Percentiles rank a stretch among this genome's conserved stretches.
Conservation (phyloP, 1,140 invertebrate species). For the Pseudomyrmex gracilis region DNA sequence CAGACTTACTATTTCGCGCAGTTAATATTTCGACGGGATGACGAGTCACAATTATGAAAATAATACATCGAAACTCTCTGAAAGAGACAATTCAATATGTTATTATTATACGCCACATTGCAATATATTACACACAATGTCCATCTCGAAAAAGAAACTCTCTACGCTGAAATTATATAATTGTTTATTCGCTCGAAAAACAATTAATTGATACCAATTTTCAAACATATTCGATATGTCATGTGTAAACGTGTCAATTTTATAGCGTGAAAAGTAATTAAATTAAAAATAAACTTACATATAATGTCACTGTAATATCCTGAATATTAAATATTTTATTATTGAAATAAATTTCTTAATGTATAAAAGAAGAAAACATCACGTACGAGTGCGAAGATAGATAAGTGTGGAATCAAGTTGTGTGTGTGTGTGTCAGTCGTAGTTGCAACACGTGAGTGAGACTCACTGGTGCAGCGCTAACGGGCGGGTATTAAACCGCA, state of each 20-base stretch:
- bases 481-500: conserved; percentile 69
- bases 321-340: not conserved
- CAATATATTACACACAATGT: not conserved
- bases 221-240: not conserved
- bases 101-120: conserved; percentile 17
- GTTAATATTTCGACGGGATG: conserved; percentile 14
- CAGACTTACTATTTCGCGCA: conserved; percentile 5
- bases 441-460: conserved; percentile 4
- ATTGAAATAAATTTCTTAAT: not conserved
- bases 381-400: not conserved
- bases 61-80: not conserved
- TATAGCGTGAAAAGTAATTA: not conserved
- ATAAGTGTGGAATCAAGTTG: not conserved
- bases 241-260: no score
- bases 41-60: conserved; percentile 7
- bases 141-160: not conserved
- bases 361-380: not conserved
- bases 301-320: no score
- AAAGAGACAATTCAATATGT: not conserved
- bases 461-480: conserved; percentile 52
- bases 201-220: not conserved
- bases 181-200: not conserved
- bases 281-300: no score
- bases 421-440: not conserved
- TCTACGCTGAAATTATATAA: not conserved